Base-by-base conservation (phyloP, 2,113 vertebrate species). In the Solea senegalensis region DNA sequence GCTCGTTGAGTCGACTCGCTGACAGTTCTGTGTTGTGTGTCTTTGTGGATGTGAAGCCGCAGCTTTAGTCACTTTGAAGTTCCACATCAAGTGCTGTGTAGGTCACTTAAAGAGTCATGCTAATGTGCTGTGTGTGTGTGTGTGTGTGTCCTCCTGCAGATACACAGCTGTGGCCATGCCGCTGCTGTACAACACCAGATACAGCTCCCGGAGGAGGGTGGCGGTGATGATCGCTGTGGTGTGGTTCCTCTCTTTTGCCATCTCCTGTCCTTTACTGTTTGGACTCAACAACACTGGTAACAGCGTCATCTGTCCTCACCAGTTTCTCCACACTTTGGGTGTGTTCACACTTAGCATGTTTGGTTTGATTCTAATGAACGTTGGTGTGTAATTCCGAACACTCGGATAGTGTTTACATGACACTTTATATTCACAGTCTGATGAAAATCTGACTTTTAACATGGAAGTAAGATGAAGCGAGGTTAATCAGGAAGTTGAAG, bases 101-200 rank as follows among this genome's bases (percentile, higher is more conserved):
- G 28, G 62, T 68, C 46, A 3, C 21, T 63, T 63, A 16, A 58
- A 44, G 43, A 41, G 11, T 0, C 12, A 11, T 21, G 21, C 21
- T 21, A 21, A 21, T 21, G 21, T 45, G 6, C 49, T 62, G 12
- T 21, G 21, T 21, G 21, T 21, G 21, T 21, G 62, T 54, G 55
- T 57, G 16, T 45, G 12, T 41, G 9, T 49, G 8, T 62, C 8
- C 5, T n/a, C 26, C 54, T 76, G 21, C 88, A 92, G 93, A 56
- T 93, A 93, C 88, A 94, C 91, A 4, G 93, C 93, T 0, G 93
- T 94, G 69, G 93, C 92, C 60, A 94, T 94, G 93, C 93, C 93
- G 3, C 55, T 94, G 82, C 91, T 93, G 34, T 94, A 94, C 73
- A 92, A 92, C 90, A 94, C 93, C 14, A 88, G 92, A 15, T 94